Percentiles rank a stretch among this genome's conserved stretches.
Conservation (phyloP, 2,797 vertebrate species). For the Phataginus tetradactyla region DNA sequence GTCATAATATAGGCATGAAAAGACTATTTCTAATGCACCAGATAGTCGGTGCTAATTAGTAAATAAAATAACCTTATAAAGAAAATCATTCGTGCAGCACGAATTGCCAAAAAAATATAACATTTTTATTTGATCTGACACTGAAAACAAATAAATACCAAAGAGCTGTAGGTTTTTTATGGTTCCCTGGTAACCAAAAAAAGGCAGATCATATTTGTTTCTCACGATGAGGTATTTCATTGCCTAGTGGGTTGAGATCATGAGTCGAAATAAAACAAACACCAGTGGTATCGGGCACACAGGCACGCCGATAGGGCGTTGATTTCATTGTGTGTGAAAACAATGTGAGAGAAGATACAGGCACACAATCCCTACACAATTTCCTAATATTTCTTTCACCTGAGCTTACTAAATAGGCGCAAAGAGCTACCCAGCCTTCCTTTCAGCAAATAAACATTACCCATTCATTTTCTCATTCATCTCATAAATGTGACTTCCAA, state of each 20-base stretch:
- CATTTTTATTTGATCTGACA: slow-evolving; percentile 59
- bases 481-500: slow-evolving; percentile 63
- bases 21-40: neutral
- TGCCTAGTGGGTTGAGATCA: slow-evolving; percentile 59
- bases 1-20: neutral
- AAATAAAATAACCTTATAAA: slow-evolving; percentile 27
- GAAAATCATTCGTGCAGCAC: slow-evolving; percentile 15
- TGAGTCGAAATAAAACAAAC: slow-evolving; percentile 65
- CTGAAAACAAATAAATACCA: slow-evolving; percentile 67
- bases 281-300: neutral
- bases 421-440: slow-evolving; percentile 48
- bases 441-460: slow-evolving; percentile 67
- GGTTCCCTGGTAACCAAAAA: slow-evolving; percentile 7
- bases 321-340: slow-evolving; percentile 43
- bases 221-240: slow-evolving; percentile 70
- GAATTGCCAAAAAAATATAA: slow-evolving; percentile 36
- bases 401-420: slow-evolving; percentile 57
- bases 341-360: neutral
- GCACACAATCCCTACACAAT: neutral
- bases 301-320: slow-evolving; percentile 16
- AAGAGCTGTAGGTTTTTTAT: slow-evolving; percentile 37
- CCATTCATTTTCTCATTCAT: slow-evolving; percentile 67
- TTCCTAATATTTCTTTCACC: slow-evolving; percentile 31
- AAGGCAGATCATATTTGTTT: slow-evolving; percentile 66
- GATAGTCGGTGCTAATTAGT: slow-evolving; percentile 49